These are phyloP conservation scores for Ladona fulva DNA, from an alignment of 1,140 invertebrate genomes.

Conservation along the genomic window DNA sequence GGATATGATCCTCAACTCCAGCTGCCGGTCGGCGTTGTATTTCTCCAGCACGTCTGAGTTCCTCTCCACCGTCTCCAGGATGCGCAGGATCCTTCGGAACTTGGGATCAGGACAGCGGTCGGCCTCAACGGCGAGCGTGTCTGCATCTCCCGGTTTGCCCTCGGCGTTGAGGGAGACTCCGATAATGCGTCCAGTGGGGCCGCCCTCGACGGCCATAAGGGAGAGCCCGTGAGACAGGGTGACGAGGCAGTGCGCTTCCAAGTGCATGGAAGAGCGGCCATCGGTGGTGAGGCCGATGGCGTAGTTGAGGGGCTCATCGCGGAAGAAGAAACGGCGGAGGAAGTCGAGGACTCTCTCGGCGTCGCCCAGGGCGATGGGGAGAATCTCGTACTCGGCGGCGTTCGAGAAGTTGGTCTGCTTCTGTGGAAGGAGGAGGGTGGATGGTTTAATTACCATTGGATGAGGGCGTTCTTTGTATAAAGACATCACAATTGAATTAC, in stretches of 20 bases:
- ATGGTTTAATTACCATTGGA: too few relatives aligned
- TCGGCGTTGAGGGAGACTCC: constrained; percentile 45
- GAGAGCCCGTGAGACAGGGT: constrained; percentile 40
- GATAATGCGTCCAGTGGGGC: constrained; percentile 47
- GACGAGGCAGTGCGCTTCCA: constrained; percentile 52
- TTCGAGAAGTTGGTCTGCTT: background rate
- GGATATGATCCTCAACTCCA: constrained; percentile 55
- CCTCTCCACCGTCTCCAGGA: constrained; percentile 46
- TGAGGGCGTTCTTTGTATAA: too few relatives aligned
- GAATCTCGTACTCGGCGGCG: background rate
- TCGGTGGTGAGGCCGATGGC: constrained; percentile 48
- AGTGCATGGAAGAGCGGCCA: constrained; percentile 45
- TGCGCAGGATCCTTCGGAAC: constrained; percentile 40
- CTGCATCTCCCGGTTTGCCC: constrained; percentile 34
- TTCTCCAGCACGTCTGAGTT: constrained; percentile 42
- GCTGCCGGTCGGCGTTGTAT: constrained; percentile 38
- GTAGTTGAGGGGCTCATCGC: constrained; percentile 62
- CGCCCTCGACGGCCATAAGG: constrained; percentile 45
- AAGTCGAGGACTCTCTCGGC: constrained; percentile 44
- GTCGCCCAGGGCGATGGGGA: constrained; percentile 30
- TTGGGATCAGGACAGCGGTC: constrained; percentile 26
- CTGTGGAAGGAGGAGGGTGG: too few relatives aligned
- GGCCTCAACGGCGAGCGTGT: constrained; percentile 16
- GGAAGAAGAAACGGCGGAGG: constrained; percentile 54
- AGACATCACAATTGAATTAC: too few relatives aligned